A percentile compares a stretch with the other conserved stretches of the same genome.
Conservation (phyloP, 2,888 invertebrate species). For the Drosophila lutescens region DNA sequence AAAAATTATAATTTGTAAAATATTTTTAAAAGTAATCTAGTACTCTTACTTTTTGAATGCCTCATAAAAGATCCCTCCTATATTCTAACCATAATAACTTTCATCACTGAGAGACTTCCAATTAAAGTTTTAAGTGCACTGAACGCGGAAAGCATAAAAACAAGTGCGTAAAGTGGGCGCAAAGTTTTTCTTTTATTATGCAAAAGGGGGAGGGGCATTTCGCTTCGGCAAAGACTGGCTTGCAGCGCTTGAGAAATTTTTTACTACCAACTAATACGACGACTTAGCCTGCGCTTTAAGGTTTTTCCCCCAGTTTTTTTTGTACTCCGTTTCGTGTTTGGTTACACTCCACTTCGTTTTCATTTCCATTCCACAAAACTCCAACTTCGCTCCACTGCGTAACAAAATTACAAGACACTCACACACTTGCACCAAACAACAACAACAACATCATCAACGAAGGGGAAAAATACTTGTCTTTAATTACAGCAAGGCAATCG, state of each 20-base stretch:
- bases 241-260: constrained; percentile 66
- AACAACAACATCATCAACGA: constrained; percentile 4
- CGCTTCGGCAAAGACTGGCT: constrained; percentile 40
- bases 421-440: constrained; percentile 22
- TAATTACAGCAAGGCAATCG: constrained; percentile 52
- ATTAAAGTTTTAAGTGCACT: constrained; percentile 7
- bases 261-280: constrained; percentile 27
- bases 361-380: constrained; percentile 33
- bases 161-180: constrained; percentile 37
- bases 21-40: too few species aligned
- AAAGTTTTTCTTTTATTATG: constrained; percentile 44
- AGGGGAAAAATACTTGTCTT: constrained; percentile 44
- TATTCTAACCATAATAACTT: neutral
- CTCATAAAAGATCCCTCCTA: too few species aligned
- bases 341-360: constrained; percentile 68
- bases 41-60: too few species aligned
- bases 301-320: constrained; percentile 36
- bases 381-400: constrained; percentile 69
- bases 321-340: constrained; percentile 37
- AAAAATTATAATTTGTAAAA: too few species aligned
- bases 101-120: neutral
- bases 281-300: constrained; percentile 60
- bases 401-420: constrained; percentile 71
- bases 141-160: constrained; percentile 23
- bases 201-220: constrained; percentile 31